These are phyloP conservation scores for Osmerus eperlanus DNA, from an alignment of 2,113 vertebrate genomes.

Conservation along the genomic window DNA sequence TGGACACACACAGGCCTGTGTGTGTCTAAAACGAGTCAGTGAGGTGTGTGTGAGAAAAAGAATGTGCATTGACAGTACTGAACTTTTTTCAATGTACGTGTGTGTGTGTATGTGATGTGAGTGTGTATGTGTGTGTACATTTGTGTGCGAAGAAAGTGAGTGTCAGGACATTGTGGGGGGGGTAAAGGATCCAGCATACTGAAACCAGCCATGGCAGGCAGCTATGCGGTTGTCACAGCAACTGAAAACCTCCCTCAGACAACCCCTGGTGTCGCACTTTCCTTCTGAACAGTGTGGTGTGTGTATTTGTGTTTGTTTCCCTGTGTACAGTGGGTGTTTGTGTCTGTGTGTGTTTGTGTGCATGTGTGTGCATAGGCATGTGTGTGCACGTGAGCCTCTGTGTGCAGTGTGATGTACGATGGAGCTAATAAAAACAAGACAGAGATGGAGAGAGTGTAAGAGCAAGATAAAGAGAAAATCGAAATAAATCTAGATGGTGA, in stretches of 20 bases:
- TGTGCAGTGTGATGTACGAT: conserved; percentile 27
- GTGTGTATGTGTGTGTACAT: too few relatives aligned
- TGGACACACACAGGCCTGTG: conserved; percentile 6
- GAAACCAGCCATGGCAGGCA: conserved; percentile 20
- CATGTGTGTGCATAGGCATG: conserved; percentile 12
- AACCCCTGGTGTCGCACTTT: background rate
- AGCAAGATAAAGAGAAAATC: conserved; percentile 31
- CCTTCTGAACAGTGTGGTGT: background rate
- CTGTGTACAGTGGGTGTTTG: conserved; percentile 4
- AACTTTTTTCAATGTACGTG: background rate
- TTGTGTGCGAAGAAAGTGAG: conserved; percentile 9
- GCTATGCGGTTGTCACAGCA: conserved; percentile 38
- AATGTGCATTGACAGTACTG: background rate
- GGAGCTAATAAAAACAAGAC: conserved; percentile 33
- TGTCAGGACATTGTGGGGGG: background rate
- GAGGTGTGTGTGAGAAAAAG: conserved; percentile 1
- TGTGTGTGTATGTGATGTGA: background rate
- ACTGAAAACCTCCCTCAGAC: conserved; percentile 30
- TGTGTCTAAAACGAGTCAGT: conserved; percentile 16
- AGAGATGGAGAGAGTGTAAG: conserved; percentile 26
- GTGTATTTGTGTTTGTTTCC: conserved; percentile 11
- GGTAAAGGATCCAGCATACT: conserved; percentile 20
- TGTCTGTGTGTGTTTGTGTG: conserved; percentile 18
- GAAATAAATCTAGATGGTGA: conserved; percentile 63
- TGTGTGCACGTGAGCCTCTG: conserved; percentile 24